Percentiles rank a stretch among this genome's conserved stretches.
Evolutionary conservation across 2,113 vertebrate genomes (phyloP).

Genomic region (Cheirogaleus medius): DNA sequence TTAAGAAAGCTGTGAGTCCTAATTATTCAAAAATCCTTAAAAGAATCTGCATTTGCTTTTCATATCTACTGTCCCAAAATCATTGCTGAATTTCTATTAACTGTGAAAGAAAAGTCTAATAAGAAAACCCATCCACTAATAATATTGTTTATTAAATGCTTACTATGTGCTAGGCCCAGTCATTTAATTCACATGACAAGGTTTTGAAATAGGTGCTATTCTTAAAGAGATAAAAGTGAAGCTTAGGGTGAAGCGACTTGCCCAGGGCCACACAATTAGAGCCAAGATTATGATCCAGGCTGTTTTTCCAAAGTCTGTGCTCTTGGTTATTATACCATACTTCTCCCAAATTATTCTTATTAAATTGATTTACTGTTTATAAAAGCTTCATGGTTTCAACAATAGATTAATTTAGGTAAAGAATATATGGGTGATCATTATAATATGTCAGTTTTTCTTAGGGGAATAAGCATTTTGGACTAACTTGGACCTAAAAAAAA

Average conservation of each 20-base stretch:
- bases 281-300: not conserved
- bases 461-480: not conserved
- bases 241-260: not conserved
- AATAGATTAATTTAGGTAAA: not conserved
- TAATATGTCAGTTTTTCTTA: not conserved
- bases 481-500: not conserved
- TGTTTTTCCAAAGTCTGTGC: not conserved
- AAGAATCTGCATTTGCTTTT: conserved; percentile 10
- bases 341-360: not conserved
- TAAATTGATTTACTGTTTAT: not conserved
- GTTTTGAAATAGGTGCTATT: not conserved
- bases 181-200: not conserved
- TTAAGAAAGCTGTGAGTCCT: not conserved
- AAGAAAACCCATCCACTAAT: not conserved
- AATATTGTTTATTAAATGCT: not conserved
- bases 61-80: not conserved
- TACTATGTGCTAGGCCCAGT: not conserved
- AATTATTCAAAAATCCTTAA: not conserved
- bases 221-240: not conserved
- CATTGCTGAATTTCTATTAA: not conserved
- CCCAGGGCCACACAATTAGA: not conserved
- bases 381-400: not conserved
- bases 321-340: not conserved
- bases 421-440: not conserved
- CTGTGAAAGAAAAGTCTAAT: not conserved